Percentiles rank a stretch among this genome's conserved stretches.
Conservation (phyloP, 2,888 invertebrate genomes). For the Drosophila eohydei region DNA sequence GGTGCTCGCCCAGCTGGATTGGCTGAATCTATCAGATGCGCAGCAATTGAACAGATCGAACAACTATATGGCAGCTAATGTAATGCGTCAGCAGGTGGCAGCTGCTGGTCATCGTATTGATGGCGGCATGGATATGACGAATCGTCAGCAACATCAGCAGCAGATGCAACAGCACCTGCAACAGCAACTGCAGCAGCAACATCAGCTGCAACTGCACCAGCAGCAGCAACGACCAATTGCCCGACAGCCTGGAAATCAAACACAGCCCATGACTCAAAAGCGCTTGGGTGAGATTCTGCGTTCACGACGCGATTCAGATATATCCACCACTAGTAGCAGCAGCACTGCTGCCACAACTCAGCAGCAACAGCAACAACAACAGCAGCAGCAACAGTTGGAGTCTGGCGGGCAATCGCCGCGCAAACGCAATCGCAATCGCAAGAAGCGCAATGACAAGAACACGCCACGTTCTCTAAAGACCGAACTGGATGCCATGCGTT, state of each 20-base stretch:
- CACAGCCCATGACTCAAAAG: background rate
- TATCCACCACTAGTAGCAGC: conserved; percentile 59
- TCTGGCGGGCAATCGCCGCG: conserved; percentile 14
- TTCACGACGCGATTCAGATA: conserved; percentile 50
- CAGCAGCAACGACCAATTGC: background rate
- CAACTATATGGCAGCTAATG: background rate
- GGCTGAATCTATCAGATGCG: conserved; percentile 10
- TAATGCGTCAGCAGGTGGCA: background rate
- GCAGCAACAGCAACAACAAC: background rate
- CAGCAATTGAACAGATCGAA: background rate
- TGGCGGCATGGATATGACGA: conserved; percentile 38
- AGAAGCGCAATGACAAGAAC: conserved; percentile 33
- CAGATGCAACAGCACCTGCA: conserved; percentile 10
- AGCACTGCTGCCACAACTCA: conserved; percentile 20
- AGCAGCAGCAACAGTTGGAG: background rate
- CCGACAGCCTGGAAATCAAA: background rate
- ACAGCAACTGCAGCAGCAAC: conserved; percentile 16
- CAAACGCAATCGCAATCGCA: conserved; percentile 42
- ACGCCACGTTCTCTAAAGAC: conserved; percentile 28
- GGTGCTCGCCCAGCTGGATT: conserved; percentile 58
- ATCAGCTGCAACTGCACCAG: conserved; percentile 13
- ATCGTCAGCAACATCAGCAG: conserved; percentile 20
- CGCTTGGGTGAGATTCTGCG: background rate
- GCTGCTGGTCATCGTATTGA: conserved; percentile 32
- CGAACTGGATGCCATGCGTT: conserved; percentile 65